Percentiles rank a stretch among this genome's conserved stretches.
These are phyloP conservation scores for Myotis yumanensis DNA, from an alignment of 2,113 vertebrate species.

Conservation along the genomic window DNA sequence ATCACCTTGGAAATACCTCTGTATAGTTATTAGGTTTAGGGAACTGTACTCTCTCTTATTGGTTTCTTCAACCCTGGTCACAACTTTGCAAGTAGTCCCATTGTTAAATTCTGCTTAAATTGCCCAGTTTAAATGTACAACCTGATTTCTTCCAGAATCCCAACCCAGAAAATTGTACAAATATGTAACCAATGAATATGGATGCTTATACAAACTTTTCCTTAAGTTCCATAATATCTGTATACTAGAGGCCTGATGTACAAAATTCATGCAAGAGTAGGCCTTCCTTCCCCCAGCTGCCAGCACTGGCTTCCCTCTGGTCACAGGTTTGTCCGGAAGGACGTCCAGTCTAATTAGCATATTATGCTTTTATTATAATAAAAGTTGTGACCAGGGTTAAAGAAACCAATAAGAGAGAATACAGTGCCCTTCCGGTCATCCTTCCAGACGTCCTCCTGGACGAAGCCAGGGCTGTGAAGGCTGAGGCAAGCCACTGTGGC, in stretches of 20 bases:
- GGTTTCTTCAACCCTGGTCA: background rate
- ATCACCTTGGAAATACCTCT: background rate
- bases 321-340: too few relatives aligned
- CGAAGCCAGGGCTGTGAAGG: too few relatives aligned
- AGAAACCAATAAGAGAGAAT: background rate
- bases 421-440: background rate
- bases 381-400: background rate
- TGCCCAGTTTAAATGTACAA: background rate
- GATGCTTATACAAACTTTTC: background rate
- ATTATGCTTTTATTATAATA: too few relatives aligned
- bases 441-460: too few relatives aligned
- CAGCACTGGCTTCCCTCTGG: too few relatives aligned
- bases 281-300: too few relatives aligned
- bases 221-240: background rate
- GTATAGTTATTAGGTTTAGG: background rate
- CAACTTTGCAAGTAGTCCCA: background rate
- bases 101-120: slow-evolving; percentile 11
- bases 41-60: background rate
- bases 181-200: background rate
- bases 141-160: background rate
- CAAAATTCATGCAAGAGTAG: too few relatives aligned
- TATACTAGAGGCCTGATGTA: too few relatives aligned
- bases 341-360: too few relatives aligned
- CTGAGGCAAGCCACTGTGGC: background rate
- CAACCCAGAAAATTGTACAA: background rate